Evolutionary conservation across 2,888 invertebrate genomes (phyloP).

Genomic region (Carterocephalus palaemon): DNA sequence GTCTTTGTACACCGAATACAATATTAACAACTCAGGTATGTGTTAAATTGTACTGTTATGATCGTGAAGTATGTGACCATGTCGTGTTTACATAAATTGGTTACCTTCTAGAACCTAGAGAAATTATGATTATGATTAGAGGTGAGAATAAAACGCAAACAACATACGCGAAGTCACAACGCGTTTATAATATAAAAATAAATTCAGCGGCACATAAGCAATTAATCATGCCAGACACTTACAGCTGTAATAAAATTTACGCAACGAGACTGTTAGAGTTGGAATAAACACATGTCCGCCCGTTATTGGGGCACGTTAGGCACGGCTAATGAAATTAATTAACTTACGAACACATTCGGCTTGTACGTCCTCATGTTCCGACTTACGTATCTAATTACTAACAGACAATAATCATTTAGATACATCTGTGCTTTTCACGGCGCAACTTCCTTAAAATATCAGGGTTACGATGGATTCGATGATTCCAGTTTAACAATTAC

Average conservation of each 20-base stretch:
- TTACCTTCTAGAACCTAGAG: too few relatives aligned
- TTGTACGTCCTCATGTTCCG: slow-evolving; percentile 14
- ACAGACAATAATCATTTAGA: slow-evolving; percentile 3
- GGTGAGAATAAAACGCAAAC: background rate
- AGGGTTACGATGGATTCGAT: background rate
- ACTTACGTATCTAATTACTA: slow-evolving; percentile 19
- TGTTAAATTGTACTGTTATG: too few relatives aligned
- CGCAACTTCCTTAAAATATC: background rate
- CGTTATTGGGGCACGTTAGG: slow-evolving; percentile 50
- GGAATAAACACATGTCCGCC: slow-evolving; percentile 52
- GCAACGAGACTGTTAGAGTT: slow-evolving; percentile 39
- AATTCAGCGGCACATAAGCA: slow-evolving; percentile 16
- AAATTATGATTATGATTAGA: too few relatives aligned
- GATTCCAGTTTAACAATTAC: too few relatives aligned
- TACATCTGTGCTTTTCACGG: slow-evolving; percentile 9
- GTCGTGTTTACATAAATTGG: too few relatives aligned
- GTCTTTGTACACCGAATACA: too few relatives aligned
- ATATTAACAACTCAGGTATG: too few relatives aligned
- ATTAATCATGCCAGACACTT: slow-evolving; percentile 41
- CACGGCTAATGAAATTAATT: slow-evolving; percentile 64
- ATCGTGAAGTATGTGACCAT: too few relatives aligned
- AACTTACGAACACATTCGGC: slow-evolving; percentile 38
- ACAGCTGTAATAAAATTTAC: slow-evolving; percentile 48
- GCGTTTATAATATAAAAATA: slow-evolving; percentile 8
- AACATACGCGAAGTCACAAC: background rate